A percentile compares a stretch with the other conserved stretches of the same genome.
Evolutionary conservation across 1,140 invertebrate genomes (phyloP).

Genomic region (Lycorma delicatula): DNA sequence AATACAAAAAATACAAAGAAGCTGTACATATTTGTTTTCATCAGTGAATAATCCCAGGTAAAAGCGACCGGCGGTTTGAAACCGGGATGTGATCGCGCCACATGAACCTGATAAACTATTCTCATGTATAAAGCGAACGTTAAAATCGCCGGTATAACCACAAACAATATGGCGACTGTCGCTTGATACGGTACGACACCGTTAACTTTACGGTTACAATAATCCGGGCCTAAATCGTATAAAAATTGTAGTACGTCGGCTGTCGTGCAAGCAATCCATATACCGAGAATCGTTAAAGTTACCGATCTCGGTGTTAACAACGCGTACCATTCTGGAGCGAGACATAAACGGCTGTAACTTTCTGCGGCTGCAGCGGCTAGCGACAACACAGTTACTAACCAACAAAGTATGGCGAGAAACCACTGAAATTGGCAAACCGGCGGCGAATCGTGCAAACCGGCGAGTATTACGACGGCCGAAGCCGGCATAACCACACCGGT

Average conservation of each 20-base stretch:
- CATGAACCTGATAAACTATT: conserved; percentile 32
- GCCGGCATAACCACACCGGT: conserved; percentile 62
- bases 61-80: conserved; percentile 55
- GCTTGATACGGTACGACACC: conserved; percentile 43
- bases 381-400: conserved; percentile 55
- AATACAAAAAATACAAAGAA: conserved; percentile 52
- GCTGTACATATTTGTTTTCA: conserved; percentile 53
- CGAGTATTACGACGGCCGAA: conserved; percentile 57
- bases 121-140: conserved; percentile 32
- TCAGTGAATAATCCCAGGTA: conserved; percentile 51
- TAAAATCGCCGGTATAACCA: conserved; percentile 39
- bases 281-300: conserved; percentile 41
- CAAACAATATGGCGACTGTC: conserved; percentile 45
- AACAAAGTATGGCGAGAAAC: conserved; percentile 53
- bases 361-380: conserved; percentile 54
- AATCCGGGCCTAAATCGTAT: conserved; percentile 48
- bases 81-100: conserved; percentile 40
- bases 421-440: conserved; percentile 57
- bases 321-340: conserved; percentile 43
- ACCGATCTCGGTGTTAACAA: conserved; percentile 43
- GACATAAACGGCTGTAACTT: conserved; percentile 50
- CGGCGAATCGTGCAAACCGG: conserved; percentile 49
- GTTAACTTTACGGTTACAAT: conserved; percentile 44
- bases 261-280: conserved; percentile 43
- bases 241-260: conserved; percentile 46